Percentiles rank a stretch among this genome's conserved stretches.
These are phyloP conservation scores for Bombus impatiens DNA, from an alignment of 1,140 invertebrate genomes.

Conservation along the genomic window DNA sequence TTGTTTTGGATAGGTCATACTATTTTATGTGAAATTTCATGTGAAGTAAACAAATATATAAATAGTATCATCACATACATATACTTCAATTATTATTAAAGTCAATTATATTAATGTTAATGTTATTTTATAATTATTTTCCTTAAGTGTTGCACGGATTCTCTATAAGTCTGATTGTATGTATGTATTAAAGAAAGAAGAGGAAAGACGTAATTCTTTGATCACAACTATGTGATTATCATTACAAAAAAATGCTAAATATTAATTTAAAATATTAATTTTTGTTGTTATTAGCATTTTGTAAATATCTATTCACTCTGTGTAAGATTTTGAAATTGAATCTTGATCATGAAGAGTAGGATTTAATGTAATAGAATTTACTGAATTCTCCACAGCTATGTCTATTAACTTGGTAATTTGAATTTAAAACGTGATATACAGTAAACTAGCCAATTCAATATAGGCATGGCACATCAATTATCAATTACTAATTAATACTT, in stretches of 20 bases:
- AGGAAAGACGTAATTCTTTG: slow-evolving; percentile 19
- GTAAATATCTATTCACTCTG: slow-evolving; percentile 68
- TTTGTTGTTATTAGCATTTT: slow-evolving; percentile 65
- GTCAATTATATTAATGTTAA: slow-evolving; percentile 48
- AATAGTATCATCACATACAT: neutral
- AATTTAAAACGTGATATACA: slow-evolving; percentile 55
- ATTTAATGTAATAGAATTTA: slow-evolving; percentile 55
- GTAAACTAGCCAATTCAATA: slow-evolving; percentile 51
- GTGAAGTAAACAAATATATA: slow-evolving; percentile 9
- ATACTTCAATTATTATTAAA: slow-evolving; percentile 6
- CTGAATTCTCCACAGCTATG: slow-evolving; percentile 54
- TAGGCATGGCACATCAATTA: slow-evolving; percentile 57
- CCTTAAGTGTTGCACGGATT: slow-evolving; percentile 62
- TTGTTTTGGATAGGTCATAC: neutral
- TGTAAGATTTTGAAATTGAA: slow-evolving; percentile 59
- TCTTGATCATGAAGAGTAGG: slow-evolving; percentile 50
- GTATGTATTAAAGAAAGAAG: slow-evolving; percentile 41
- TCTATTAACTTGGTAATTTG: slow-evolving; percentile 44
- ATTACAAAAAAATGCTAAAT: slow-evolving; percentile 46
- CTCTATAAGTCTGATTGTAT: slow-evolving; percentile 55
- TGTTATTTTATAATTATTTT: slow-evolving; percentile 22
- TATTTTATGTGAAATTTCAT: slow-evolving; percentile 11
- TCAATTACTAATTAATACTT: slow-evolving; percentile 50
- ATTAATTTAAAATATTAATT: slow-evolving; percentile 63
- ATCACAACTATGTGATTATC: slow-evolving; percentile 38